Conservation (phyloP, 2,888 invertebrate genomes). For the Plutella xylostella region DNA sequence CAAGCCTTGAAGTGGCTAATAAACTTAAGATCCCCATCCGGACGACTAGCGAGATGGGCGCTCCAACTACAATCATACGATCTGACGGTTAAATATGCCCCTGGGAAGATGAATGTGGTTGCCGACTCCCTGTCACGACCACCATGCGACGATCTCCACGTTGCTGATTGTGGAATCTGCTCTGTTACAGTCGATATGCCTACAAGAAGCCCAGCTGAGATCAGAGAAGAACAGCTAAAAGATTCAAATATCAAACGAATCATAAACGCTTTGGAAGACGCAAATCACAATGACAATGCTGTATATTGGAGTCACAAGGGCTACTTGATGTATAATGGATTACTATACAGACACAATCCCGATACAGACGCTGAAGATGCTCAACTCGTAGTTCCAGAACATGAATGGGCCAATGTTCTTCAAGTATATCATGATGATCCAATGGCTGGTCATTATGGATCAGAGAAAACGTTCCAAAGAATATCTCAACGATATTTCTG, state of each 20-base stretch:
- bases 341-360: conserved; percentile 20
- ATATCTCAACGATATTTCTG: too few relatives aligned
- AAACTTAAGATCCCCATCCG: conserved; percentile 31
- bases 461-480: conserved; percentile 2
- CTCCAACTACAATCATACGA: conserved; percentile 29
- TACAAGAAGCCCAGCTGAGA: background rate
- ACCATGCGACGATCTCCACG: background rate
- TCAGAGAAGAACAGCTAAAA: conserved; percentile 3
- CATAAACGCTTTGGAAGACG: conserved; percentile 5
- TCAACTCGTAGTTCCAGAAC: too few relatives aligned
- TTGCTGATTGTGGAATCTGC: conserved; percentile 1
- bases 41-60: conserved; percentile 45
- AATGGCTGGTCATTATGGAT: conserved; percentile 21
- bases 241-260: background rate
- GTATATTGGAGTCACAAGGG: conserved; percentile 22
- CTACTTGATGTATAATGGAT: conserved; percentile 20
- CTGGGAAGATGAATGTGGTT: conserved; percentile 30
- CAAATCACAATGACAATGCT: conserved; percentile 17
- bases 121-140: conserved; percentile 30
- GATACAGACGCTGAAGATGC: conserved; percentile 16
- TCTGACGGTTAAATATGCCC: conserved; percentile 28
- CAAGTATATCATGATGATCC: conserved; percentile 20
- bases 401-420: too few relatives aligned
- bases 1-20: conserved; percentile 38
- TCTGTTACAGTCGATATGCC: conserved; percentile 18